phyloP scores from a whole-genome alignment of 2,113 vertebrate genomes.

The Entomyzon cyanotis region DNA sequence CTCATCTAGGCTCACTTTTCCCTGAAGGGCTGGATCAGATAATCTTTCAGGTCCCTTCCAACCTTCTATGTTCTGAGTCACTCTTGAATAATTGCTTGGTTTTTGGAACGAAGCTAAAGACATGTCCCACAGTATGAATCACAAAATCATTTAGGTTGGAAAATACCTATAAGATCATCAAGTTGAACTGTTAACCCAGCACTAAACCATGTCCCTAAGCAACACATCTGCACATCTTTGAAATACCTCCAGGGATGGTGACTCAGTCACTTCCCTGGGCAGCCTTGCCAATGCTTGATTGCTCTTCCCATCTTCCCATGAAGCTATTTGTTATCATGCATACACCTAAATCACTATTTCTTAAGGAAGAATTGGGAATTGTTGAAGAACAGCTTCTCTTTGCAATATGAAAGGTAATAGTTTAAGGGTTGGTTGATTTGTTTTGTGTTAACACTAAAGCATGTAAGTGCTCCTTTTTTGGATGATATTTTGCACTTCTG shows the following conservation, averaged over 20 bases:
- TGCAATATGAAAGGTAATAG: not conserved
- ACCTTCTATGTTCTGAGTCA: not conserved
- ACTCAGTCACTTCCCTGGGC: not conserved
- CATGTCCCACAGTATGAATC: not conserved
- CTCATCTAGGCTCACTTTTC: not conserved
- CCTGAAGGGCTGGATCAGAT: not conserved
- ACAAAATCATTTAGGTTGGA: not conserved
- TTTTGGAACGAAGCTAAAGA: not conserved
- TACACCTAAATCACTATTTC: not conserved
- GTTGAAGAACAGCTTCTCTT: not conserved
- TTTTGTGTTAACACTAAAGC: not conserved
- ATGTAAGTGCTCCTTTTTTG: not conserved
- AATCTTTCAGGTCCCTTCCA: not conserved
- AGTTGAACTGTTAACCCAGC: not conserved
- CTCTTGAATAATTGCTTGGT: not conserved
- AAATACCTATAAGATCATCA: not conserved
- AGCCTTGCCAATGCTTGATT: not conserved
- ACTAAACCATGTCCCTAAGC: not conserved
- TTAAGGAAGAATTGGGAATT: not conserved
- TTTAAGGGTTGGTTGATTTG: not conserved
- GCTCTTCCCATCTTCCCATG: not conserved
- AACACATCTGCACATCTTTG: not conserved
- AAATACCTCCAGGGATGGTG: not conserved
- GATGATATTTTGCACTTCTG: not conserved
- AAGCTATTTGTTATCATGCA: not conserved